Base-by-base conservation (phyloP, 1,140 invertebrate genomes). In the Hyposmocoma kahamanoa region DNA sequence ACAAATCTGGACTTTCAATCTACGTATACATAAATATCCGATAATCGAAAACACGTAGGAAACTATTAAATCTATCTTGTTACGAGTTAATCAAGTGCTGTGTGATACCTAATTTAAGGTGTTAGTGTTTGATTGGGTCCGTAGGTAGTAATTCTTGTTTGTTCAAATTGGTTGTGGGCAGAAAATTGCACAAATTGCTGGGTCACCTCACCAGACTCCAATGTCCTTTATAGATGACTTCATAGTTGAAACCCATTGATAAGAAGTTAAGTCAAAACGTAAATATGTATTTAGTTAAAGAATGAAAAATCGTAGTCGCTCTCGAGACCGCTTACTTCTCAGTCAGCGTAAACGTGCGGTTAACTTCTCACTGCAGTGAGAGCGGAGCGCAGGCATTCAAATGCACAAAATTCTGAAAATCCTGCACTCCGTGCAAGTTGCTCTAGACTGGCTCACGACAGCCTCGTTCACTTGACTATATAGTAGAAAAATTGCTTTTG, bases 171-270 rank as follows among this genome's bases (percentile, higher is more conserved):
- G 44, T 50, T 38, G 42, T 47, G 47, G 50, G 43, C 17, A 4
- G 47, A 20, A 56, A 52, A 51, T 60, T 50, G 44, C 43, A 49
- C 34, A 53, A 52, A 56, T 53, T 61, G 24, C 41, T 28, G n/a
- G 9, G 15, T 39, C 32, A 48, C 28, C 30, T 52, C 24, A 42
- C 22, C 28, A 47, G 47, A 38, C 49, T 15, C 30, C 19, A 30
- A 47, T 39, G 46, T 44, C 41, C 41, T 36, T 36, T 17, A 36
- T 17, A 36, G 11, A 10, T 36, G 10, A 36, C 32, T 36, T n/a
- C n/a, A n/a, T n/a, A n/a, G 8, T 6, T 17, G 15, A 36, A 2
- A 36, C 11, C 15, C 32, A 17, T n/a, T 36, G 15, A 13, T 17
- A 11, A 26, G 24, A 26, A 6, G 24, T 26, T 36, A n/a, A 36